A percentile compares a stretch with the other conserved stretches of the same genome.
Conservation (phyloP, 37 sponge, comb jelly and placozoan species). For the Geodia barretti region DNA sequence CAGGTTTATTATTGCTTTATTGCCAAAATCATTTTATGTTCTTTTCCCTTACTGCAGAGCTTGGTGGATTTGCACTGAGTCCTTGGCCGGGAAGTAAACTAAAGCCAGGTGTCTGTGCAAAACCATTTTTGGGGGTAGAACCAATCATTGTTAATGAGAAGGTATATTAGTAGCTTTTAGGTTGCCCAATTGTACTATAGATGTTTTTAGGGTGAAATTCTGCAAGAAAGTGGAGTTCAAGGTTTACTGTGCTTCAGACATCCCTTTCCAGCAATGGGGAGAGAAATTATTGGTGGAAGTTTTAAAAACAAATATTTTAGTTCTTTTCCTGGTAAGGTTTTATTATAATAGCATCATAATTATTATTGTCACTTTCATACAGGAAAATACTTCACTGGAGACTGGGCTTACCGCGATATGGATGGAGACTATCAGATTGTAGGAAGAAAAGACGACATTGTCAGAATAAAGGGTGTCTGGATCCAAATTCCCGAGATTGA, state of each 20-base stretch:
- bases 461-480: slow-evolving; percentile 51
- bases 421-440: slow-evolving; percentile 48
- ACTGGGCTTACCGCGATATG: slow-evolving; percentile 29
- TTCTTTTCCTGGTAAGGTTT: too few species aligned
- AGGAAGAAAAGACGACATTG: slow-evolving; percentile 64
- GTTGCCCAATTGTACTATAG: background rate
- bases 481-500: slow-evolving; percentile 54
- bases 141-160: slow-evolving; percentile 74
- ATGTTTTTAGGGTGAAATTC: slow-evolving; percentile 23
- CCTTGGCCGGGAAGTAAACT: slow-evolving; percentile 67
- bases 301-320: too few species aligned
- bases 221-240: slow-evolving; percentile 41
- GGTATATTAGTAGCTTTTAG: background rate
- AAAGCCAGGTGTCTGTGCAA: slow-evolving; percentile 87
- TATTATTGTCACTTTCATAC: too few species aligned
- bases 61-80: slow-evolving; percentile 88
- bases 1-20: too few species aligned
- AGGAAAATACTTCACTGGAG: slow-evolving; percentile 34
- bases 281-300: too few species aligned
- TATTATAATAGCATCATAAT: too few species aligned
- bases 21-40: too few species aligned
- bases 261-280: slow-evolving; percentile 78
- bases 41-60: slow-evolving; percentile 27
- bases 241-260: slow-evolving; percentile 70
- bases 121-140: slow-evolving; percentile 88